Base-by-base conservation (phyloP, 2,888 invertebrate species). In the Cacoxenus indagator region DNA sequence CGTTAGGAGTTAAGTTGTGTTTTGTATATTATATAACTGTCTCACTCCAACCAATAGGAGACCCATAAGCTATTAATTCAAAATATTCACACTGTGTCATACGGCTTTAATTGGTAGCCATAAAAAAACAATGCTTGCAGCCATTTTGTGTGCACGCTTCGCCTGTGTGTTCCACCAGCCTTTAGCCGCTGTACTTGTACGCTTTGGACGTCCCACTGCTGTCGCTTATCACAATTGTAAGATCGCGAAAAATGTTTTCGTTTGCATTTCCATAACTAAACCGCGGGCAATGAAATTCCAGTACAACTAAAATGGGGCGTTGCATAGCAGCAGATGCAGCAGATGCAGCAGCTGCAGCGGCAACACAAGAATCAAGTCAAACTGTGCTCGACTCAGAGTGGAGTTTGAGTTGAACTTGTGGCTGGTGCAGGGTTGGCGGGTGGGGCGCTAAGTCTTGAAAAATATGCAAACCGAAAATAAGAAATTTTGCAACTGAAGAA, bases 401-500 rank as follows among this genome's bases (percentile, higher is more conserved):
- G n/a, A n/a, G n/a, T n/a, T n/a, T n/a, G n/a, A n/a, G n/a, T 27
- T 6, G 64, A 72, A 65, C 29, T 22, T 24, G 31, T 17, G 14
- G 45, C 26, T 5, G 14, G 26, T 24, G 26, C 67, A 51, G n/a
- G 55, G 55, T 57, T 73, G 72, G 76, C 69, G 67, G 67, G 70
- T 69, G 29, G 3, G 14, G 69, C 51, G 19, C 43, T 69, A 57
- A 4, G 27, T 24, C 29, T 26, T 9, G 14, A 24, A 57, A 57
- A 57, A 57, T 57, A 57, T 29, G 57, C 57, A 57, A 67, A 67
- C 48, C 57, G 68, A 48, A 67, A 75, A 72, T 75, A 75, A 72
- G 75, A 75, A 75, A 75, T 75, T 75, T 57, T 75, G 75, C 75
- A 75, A 75, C 75, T 75, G 75, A 75, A 75, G 75, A 75, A 75